Evolutionary conservation across 2,797 vertebrate species (phyloP).

Genomic region (Pseudomugil gertrudae): DNA sequence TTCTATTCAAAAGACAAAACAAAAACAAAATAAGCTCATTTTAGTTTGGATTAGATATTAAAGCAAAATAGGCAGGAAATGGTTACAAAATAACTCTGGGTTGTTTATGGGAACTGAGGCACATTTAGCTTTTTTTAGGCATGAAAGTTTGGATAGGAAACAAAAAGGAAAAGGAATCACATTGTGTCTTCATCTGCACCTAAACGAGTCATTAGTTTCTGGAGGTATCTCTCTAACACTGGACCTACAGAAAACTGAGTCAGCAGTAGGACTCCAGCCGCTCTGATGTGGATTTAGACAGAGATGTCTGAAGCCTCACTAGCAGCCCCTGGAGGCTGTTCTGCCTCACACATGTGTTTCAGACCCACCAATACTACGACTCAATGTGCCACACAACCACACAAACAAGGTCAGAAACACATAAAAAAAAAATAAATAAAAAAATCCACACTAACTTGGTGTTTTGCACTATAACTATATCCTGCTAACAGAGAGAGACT

Average conservation of each 20-base stretch:
- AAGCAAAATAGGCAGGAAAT: neutral
- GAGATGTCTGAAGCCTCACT: slow-evolving; percentile 34
- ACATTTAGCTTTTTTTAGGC: slow-evolving; percentile 1
- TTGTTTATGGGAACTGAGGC: neutral
- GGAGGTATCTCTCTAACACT: slow-evolving; percentile 9
- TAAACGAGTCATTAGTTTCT: neutral
- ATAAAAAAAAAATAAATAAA: slow-evolving; percentile 3
- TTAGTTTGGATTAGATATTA: slow-evolving; percentile 7
- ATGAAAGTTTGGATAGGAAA: neutral
- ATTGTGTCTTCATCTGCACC: neutral
- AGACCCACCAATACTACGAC: slow-evolving; percentile 34
- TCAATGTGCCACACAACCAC: slow-evolving; percentile 19
- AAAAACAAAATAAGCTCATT: slow-evolving; percentile 28
- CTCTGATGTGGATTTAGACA: slow-evolving; percentile 11
- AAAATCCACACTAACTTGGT: slow-evolving; percentile 1
- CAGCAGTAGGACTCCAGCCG: slow-evolving; percentile 1
- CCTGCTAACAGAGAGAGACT: slow-evolving; percentile 11
- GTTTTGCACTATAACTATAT: slow-evolving; percentile 13
- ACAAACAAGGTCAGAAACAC: slow-evolving; percentile 24
- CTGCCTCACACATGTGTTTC: slow-evolving; percentile 37
- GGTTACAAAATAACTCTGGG: neutral
- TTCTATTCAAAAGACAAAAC: neutral
- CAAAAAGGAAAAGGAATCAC: slow-evolving; percentile 1
- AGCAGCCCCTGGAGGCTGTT: slow-evolving; percentile 68
- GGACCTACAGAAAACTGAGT: slow-evolving; percentile 20